Base-by-base conservation (phyloP, 2,113 vertebrate genomes). In the Myotis davidii region DNA sequence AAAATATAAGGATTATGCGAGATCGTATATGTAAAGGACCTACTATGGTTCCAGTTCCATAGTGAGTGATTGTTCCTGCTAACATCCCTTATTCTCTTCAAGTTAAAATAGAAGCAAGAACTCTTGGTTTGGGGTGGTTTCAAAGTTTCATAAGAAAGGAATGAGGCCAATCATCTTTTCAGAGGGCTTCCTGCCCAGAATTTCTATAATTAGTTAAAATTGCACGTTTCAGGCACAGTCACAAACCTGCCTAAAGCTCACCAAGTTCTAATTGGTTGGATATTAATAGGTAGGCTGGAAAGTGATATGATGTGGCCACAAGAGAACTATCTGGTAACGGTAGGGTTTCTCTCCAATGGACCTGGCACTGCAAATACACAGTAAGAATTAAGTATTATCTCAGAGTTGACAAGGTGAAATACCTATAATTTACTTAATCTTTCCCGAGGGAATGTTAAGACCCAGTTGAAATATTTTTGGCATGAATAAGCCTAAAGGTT, bases 201-300 rank as follows among this genome's bases (percentile, higher is more conserved):
- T 97, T 96, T 97, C 92, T 97, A 94, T 97, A 97, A 89, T 96
- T 98, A 97, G 92, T 92, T 96, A 93, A 95, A 97, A 97, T 96
- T 97, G 69, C 59, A 90, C 48, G 83, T 96, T 97, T 97, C 29
- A 87, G 56, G 72, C 29, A 79, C 37, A 78, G 61, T 96, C 82
- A 86, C 59, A 95, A 89, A 86, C 45, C 96, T 97, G 91, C 85
- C 85, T 89, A 74, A 94, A 94, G 65, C n/a, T 86, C 67, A 73
- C 37, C 52, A 94, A 88, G 56, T 39, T 92, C 76, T 94, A 90
- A 97, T 97, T 79, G 70, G 90, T 91, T 73, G 78, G 56, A 64
- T 96, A 92, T 96, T 97, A 97, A 97, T 95, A 94, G 86, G 86
- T 96, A 97, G 85, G n/a, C 73, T 92, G 74, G 69, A 74, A 94